A percentile compares a stretch with the other conserved stretches of the same genome.
Conservation (phyloP, 2,888 invertebrate species). For the Aphelenchoides bicaudatus region DNA sequence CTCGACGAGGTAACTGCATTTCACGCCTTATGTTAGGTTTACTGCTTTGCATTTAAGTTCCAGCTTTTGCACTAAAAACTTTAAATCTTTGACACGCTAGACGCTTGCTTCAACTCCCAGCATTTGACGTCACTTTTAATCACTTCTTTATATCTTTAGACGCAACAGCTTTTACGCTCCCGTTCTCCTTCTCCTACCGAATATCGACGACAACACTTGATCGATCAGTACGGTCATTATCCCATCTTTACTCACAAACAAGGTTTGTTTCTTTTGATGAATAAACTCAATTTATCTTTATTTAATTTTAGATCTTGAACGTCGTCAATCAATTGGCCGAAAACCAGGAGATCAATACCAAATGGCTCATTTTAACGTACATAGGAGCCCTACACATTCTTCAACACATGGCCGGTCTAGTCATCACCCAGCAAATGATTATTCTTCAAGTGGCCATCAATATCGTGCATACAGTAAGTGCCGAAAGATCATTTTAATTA, state of each 20-base stretch:
- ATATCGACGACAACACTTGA: slow-evolving; percentile 9
- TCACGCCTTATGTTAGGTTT: slow-evolving; percentile 12
- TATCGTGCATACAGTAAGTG: slow-evolving; percentile 13
- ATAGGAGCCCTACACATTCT: slow-evolving; percentile 1
- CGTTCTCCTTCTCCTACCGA: slow-evolving; percentile 42
- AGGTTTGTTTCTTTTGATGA: neutral
- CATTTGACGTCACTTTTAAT: slow-evolving; percentile 1
- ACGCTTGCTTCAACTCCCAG: no score
- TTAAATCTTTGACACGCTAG: no score
- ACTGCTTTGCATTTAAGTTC: slow-evolving; percentile 21
- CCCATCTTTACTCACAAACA: neutral
- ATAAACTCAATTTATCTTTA: neutral
- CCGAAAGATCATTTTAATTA: neutral
- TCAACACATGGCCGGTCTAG: slow-evolving; percentile 3
- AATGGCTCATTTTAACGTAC: slow-evolving; percentile 29
- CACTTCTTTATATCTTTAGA: slow-evolving; percentile 37
- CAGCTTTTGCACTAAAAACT: slow-evolving; percentile 27
- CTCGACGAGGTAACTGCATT: slow-evolving; percentile 14
- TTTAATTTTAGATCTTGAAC: slow-evolving; percentile 11
- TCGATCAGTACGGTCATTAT: neutral
- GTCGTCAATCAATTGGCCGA: slow-evolving; percentile 27
- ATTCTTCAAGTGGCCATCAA: no score
- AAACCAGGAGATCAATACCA: slow-evolving; percentile 40
- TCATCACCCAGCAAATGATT: slow-evolving; percentile 3
- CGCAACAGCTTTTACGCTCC: slow-evolving; percentile 55